These are phyloP conservation scores for Apocrypta bakeri DNA, from an alignment of 1,140 invertebrate genomes.

Conservation along the genomic window DNA sequence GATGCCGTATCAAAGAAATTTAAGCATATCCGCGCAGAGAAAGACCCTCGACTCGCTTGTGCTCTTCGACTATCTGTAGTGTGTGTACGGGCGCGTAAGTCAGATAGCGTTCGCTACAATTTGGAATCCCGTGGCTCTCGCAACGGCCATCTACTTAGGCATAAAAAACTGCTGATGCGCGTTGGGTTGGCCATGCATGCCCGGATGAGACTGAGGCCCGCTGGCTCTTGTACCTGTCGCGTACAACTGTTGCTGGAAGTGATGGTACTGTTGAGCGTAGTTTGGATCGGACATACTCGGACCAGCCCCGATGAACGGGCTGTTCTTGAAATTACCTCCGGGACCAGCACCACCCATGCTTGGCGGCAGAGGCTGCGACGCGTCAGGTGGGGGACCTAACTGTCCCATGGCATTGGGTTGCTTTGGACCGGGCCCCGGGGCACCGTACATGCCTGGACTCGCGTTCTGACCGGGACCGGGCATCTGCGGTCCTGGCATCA, in stretches of 20 bases:
- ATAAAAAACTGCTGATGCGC: slow-evolving; percentile 76
- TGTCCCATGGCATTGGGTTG: slow-evolving; percentile 76
- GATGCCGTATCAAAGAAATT: slow-evolving; percentile 10
- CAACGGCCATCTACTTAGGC: slow-evolving; percentile 69
- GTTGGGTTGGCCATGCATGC: slow-evolving; percentile 69
- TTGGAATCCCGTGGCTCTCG: background rate
- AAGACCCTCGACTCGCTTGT: slow-evolving; percentile 41
- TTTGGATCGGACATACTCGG: slow-evolving; percentile 91
- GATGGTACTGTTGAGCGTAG: slow-evolving; percentile 95
- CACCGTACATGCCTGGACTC: slow-evolving; percentile 68
- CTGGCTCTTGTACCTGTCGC: slow-evolving; percentile 87
- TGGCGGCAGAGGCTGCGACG: slow-evolving; percentile 84
- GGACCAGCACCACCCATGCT: slow-evolving; percentile 81
- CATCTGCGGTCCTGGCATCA: slow-evolving; percentile 65
- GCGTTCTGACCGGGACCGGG: slow-evolving; percentile 58
- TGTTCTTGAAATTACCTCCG: slow-evolving; percentile 84
- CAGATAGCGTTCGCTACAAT: background rate
- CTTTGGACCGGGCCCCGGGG: slow-evolving; percentile 54
- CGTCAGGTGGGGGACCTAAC: slow-evolving; percentile 74
- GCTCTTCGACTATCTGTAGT: background rate
- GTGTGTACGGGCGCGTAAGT: background rate
- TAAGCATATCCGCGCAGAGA: slow-evolving; percentile 19
- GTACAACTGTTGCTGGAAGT: slow-evolving; percentile 95
- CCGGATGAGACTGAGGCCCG: slow-evolving; percentile 67
- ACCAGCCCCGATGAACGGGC: slow-evolving; percentile 87